phyloP scores from a whole-genome alignment of 2,797 vertebrate species.

The Amniataba percoides region DNA sequence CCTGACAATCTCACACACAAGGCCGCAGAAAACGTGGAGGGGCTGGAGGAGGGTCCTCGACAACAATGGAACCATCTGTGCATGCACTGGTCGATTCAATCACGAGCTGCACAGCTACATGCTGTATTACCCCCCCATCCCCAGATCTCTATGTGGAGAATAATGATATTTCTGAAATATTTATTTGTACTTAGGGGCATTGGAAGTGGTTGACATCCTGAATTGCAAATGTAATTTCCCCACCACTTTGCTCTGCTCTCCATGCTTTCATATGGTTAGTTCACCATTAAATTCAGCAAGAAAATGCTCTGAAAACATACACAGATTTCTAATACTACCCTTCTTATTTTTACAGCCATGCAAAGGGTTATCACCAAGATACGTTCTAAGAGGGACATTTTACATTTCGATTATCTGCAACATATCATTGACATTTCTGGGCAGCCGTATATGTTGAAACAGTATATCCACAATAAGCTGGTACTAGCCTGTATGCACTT shows the following conservation, averaged over 20 bases:
- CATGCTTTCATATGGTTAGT: neutral
- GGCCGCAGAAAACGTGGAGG: conserved; percentile 42
- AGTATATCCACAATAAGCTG: neutral
- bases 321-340: neutral
- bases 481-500: neutral
- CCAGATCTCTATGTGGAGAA: conserved; percentile 17
- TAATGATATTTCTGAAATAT: conserved; percentile 34
- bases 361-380: neutral
- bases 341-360: conserved; percentile 8
- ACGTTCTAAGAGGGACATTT: neutral
- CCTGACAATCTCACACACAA: conserved; percentile 67
- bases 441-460: neutral
- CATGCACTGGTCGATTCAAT: conserved; percentile 39
- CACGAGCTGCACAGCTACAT: conserved; percentile 4
- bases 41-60: conserved; percentile 34
- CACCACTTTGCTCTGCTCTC: neutral
- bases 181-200: conserved; percentile 19
- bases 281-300: neutral
- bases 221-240: conserved; percentile 43
- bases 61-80: conserved; percentile 46
- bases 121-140: neutral
- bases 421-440: neutral
- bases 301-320: neutral
- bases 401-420: neutral
- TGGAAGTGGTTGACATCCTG: conserved; percentile 21